Conservation (phyloP, 2,888 invertebrate species). For the Steinernema scapterisci region DNA sequence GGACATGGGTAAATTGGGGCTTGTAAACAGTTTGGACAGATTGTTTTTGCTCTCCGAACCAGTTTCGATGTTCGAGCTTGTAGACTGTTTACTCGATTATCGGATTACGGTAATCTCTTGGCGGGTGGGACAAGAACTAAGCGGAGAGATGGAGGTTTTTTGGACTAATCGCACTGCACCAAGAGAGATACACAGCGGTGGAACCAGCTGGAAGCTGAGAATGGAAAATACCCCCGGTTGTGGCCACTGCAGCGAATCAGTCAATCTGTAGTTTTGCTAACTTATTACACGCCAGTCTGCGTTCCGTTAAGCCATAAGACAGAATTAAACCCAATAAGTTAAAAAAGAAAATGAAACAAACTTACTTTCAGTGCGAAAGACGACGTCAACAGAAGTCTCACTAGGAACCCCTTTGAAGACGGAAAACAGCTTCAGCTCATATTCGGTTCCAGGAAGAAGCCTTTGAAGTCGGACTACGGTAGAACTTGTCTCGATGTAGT, state of each 20-base stretch:
- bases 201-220: too few relatives aligned
- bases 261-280: too few relatives aligned
- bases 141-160: too few relatives aligned
- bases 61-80: background rate
- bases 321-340: too few relatives aligned
- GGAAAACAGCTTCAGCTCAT: conserved; percentile 49
- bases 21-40: background rate
- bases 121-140: background rate
- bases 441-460: conserved; percentile 54
- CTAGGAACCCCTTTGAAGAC: conserved; percentile 53
- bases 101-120: conserved; percentile 21
- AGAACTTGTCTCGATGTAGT: conserved; percentile 60
- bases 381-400: conserved; percentile 47
- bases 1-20: background rate
- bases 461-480: conserved; percentile 53
- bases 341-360: too few relatives aligned
- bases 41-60: conserved; percentile 1
- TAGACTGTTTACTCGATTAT: background rate
- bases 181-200: too few relatives aligned
- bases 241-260: too few relatives aligned
- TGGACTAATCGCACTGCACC: too few relatives aligned
- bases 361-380: conserved; percentile 49
- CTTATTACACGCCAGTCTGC: too few relatives aligned
- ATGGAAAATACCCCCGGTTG: too few relatives aligned
- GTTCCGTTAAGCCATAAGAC: too few relatives aligned